Evolutionary conservation across 2,888 invertebrate species (phyloP), one percentile per base, ranked within the genome.

Genomic region (Mythimna pallens): DNA sequence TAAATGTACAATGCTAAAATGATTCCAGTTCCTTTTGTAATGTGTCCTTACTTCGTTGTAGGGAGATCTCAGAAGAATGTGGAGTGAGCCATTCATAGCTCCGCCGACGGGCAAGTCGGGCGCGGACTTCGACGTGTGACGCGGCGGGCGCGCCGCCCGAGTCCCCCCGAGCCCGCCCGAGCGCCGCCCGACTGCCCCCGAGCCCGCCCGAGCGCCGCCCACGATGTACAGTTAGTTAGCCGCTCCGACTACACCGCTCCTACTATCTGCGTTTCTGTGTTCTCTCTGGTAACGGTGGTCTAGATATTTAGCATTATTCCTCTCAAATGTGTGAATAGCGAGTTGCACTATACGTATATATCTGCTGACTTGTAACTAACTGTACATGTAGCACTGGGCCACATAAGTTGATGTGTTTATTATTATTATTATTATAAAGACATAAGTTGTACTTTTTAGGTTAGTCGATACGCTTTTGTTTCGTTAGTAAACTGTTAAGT

Each of bases 21-120:
- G n/a, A 3, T 3, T 52, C n/a, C n/a, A 52, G 9, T n/a, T 8
- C 9, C n/a, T 52, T n/a, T 52, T 54, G 10, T 22, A 12, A 10
- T 54, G 52, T 0, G 9, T 10, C 7, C 0, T 22, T 17, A 12
- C 58, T 4, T 61, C 17, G 7, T 71, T 78, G 69, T 95, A 99
- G 99, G 99, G 99, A 84, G 99, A 99, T 96, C 97, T 99, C 89
- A 97, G 99, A 92, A 97, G 99, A 89, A 99, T 99, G 99, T 99
- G 99, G 99, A 99, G 98, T 91, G 99, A 99, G 95, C 99, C 99
- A 84, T 99, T 99, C 96, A 98, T 98, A 95, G 97, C 98, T 87
- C 98, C 98, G 89, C 97, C 97, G 90, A 97, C 97, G 90, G 97
- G 98, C 86, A 99, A 98, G 85, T 87, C 85, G 61, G 92, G 92